Evolutionary conservation across 2,113 vertebrate genomes (phyloP).

Genomic region (Clarias magur): DNA sequence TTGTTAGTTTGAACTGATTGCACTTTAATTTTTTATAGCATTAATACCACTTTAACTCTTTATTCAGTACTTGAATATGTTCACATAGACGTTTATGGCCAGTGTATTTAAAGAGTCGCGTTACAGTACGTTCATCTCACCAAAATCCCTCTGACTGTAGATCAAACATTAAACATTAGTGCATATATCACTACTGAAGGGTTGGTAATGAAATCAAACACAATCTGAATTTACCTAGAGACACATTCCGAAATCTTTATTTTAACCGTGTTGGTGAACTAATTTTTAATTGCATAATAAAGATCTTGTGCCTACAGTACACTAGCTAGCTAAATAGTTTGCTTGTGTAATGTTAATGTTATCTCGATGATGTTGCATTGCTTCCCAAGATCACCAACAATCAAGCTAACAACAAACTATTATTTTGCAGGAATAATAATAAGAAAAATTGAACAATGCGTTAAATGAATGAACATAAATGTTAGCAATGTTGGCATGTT

Average conservation of each 20-base stretch:
- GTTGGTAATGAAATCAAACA: background rate
- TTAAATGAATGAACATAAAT: background rate
- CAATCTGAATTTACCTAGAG: background rate
- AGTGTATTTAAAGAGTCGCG: background rate
- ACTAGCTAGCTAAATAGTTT: background rate
- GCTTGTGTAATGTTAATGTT: background rate
- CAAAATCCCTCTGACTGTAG: background rate
- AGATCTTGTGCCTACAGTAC: background rate
- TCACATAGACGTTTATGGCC: background rate
- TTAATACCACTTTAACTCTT: background rate
- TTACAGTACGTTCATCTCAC: background rate
- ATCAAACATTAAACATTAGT: background rate
- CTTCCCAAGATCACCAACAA: background rate
- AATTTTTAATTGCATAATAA: background rate
- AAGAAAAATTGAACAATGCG: background rate
- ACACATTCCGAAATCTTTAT: background rate
- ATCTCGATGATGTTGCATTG: background rate
- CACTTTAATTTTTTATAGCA: slow-evolving; percentile 38
- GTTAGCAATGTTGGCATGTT: background rate
- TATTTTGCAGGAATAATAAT: background rate
- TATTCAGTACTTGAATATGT: background rate
- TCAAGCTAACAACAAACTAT: background rate
- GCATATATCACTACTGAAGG: background rate
- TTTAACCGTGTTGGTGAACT: background rate
- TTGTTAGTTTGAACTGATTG: slow-evolving; percentile 5